Evolutionary conservation across 2,888 invertebrate species (phyloP).

Genomic region (Apamea anceps): DNA sequence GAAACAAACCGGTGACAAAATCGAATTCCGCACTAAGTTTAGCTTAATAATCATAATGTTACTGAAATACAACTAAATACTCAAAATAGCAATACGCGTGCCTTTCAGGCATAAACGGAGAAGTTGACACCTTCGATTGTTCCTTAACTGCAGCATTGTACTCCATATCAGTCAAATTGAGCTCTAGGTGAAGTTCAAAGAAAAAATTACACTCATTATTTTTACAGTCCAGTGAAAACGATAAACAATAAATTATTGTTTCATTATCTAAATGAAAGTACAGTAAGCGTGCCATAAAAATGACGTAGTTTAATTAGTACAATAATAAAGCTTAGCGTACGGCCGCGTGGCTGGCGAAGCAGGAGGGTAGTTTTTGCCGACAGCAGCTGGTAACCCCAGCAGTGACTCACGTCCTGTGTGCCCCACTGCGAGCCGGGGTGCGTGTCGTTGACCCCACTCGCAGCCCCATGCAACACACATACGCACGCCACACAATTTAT

Average conservation of each 20-base stretch:
- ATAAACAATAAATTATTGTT: slow-evolving; percentile 38
- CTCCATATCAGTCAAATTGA: slow-evolving; percentile 39
- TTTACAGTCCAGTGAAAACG: slow-evolving; percentile 41
- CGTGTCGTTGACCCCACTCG: slow-evolving; percentile 89
- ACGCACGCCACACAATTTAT: slow-evolving; percentile 85
- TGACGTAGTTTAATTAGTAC: slow-evolving; percentile 72
- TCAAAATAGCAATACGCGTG: slow-evolving; percentile 21
- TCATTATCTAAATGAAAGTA: slow-evolving; percentile 51
- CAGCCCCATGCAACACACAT: slow-evolving; percentile 84
- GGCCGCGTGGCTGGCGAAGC: slow-evolving; percentile 71
- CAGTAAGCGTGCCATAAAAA: slow-evolving; percentile 63
- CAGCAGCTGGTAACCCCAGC: slow-evolving; percentile 89
- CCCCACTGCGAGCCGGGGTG: slow-evolving; percentile 87
- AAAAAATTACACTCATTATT: slow-evolving; percentile 33
- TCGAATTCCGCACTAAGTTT: slow-evolving; percentile 35
- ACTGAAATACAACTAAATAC: slow-evolving; percentile 17
- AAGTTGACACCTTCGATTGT: slow-evolving; percentile 36
- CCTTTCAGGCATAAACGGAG: slow-evolving; percentile 8
- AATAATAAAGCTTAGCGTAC: slow-evolving; percentile 69
- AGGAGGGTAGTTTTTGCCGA: slow-evolving; percentile 87
- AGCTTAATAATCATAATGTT: slow-evolving; percentile 21
- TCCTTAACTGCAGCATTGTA: slow-evolving; percentile 47
- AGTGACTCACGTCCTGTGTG: slow-evolving; percentile 89
- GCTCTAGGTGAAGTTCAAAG: slow-evolving; percentile 45
- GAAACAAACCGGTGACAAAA: slow-evolving; percentile 62